Base-by-base conservation (phyloP, 1,140 invertebrate genomes). In the Nylanderia fulva region DNA sequence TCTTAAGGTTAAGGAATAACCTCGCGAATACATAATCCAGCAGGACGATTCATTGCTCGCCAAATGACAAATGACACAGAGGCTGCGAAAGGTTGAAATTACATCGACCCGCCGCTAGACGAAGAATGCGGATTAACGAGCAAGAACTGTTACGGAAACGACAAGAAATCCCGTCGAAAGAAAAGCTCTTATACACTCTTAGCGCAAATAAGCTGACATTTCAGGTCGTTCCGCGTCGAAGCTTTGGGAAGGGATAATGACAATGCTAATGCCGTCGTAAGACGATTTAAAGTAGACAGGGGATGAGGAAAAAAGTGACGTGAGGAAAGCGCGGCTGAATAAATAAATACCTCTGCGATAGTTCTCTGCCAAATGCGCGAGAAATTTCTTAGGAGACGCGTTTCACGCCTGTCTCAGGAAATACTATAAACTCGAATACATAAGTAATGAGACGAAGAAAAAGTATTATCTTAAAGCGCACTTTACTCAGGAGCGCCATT, bases 41-140 rank as follows among this genome's bases (percentile, higher is more conserved):
- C 52, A n/a, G n/a, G n/a, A 52, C 77, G 77, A 82, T 82, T 82
- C 56, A 82, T 42, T 27, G 52, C 52, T 18, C 68, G 52, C 48
- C 24, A 24, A n/a, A n/a, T 87, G 86, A 85, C 75, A 87, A 87
- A 87, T 80, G 86, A 71, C 52, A 63, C 42, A 18, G 52, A 80
- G 76, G 36, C 66, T 42, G 39, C 29, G 48, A 56, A 64, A 36
- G 60, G 29, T 33, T 85, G 75, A 58, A 82, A 82, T 82, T 82
- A 75, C 54, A 69, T 69, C 86, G 76, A 85, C 52, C 75, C n/a
- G 6, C 36, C 18, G 48, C 21, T 8, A 18, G 24, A 13, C 66
- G 66, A 82, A 60, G 74, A 79, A 86, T 79, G 74, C 69, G 61
- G 84, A 87, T 87, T 85, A 82, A 85, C 84, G 84, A 82, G 69